Conservation (phyloP, 2,113 vertebrate genomes). For the Tamias sibiricus region DNA sequence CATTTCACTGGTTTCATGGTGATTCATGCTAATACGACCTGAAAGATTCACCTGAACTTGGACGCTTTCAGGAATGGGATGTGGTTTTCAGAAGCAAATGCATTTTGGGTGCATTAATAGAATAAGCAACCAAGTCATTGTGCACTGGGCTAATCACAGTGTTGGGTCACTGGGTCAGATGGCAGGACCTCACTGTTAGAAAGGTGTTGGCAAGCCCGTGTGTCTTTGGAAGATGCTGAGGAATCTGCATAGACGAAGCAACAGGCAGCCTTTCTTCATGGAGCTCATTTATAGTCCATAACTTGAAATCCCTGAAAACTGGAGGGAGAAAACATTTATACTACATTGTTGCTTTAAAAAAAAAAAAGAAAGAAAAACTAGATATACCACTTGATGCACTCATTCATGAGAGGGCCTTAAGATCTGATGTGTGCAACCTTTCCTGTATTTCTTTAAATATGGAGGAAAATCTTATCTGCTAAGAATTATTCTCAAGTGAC, state of each 20-base stretch:
- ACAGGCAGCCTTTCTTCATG: neutral
- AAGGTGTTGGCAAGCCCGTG: accelerated
- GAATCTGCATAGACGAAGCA: neutral
- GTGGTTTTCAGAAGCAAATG: neutral
- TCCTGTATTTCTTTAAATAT: neutral
- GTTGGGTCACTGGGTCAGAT: neutral
- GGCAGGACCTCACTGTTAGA: neutral
- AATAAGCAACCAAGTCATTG: neutral
- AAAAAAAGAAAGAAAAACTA: neutral
- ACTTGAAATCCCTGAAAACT: neutral
- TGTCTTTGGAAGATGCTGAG: neutral
- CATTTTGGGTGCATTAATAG: neutral
- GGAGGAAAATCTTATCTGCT: too few relatives aligned
- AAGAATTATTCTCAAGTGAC: neutral
- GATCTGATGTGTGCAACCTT: neutral
- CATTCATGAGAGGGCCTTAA: neutral
- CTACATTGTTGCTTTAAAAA: neutral
- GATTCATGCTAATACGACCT: neutral
- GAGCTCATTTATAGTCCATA: neutral
- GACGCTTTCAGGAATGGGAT: neutral
- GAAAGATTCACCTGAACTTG: neutral
- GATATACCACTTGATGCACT: neutral
- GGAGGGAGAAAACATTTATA: neutral
- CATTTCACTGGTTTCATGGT: neutral
- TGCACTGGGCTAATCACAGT: too few relatives aligned